These are phyloP conservation scores for Patella caerulea DNA, from an alignment of 2,888 invertebrate genomes.

Conservation along the genomic window DNA sequence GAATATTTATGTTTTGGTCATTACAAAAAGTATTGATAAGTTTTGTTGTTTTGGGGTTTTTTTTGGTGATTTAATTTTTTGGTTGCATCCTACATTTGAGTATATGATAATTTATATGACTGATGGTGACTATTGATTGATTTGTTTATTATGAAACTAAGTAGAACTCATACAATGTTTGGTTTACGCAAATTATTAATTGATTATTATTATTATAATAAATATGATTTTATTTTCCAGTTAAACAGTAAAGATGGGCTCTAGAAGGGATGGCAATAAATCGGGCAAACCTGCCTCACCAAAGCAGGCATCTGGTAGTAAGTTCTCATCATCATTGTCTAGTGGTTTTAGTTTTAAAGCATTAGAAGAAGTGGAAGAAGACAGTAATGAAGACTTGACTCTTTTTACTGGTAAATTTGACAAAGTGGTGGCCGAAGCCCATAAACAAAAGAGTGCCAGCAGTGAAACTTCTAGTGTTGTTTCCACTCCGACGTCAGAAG, in stretches of 20 bases:
- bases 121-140: too few species aligned
- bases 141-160: too few species aligned
- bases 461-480: constrained; percentile 18
- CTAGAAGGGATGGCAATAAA: constrained; percentile 20
- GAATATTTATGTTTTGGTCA: too few species aligned
- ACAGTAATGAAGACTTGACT: constrained; percentile 58
- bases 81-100: too few species aligned
- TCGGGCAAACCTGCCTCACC: constrained; percentile 37
- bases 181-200: too few species aligned
- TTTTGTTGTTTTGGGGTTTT: too few species aligned
- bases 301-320: constrained; percentile 15
- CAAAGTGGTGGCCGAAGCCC: constrained; percentile 38
- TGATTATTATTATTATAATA: too few species aligned
- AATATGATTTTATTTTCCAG: too few species aligned
- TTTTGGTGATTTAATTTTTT: too few species aligned
- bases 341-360: constrained; percentile 56
- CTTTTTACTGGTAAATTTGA: constrained; percentile 55
- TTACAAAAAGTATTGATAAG: too few species aligned
- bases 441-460: constrained; percentile 15
- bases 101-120: too few species aligned
- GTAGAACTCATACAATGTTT: too few species aligned
- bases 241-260: constrained; percentile 11
- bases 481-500: constrained; percentile 9
- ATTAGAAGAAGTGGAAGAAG: constrained; percentile 57
- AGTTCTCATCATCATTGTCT: constrained; percentile 8